These are phyloP conservation scores for Drepana arcuata DNA, from an alignment of 1,140 invertebrate genomes.

Conservation along the genomic window DNA sequence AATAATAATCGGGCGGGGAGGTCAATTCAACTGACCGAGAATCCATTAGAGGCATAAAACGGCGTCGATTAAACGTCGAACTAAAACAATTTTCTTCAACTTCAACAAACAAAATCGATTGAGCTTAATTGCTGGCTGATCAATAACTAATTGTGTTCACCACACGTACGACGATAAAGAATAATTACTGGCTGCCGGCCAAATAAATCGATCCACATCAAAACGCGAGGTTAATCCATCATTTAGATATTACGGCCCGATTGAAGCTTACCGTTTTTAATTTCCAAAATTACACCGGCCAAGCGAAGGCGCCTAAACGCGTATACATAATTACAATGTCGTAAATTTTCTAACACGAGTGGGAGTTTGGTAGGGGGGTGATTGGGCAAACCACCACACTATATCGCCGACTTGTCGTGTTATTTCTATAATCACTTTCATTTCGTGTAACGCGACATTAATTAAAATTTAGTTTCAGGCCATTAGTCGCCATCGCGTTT, in stretches of 20 bases:
- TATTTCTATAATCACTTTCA: constrained; percentile 67
- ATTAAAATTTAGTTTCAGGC: constrained; percentile 72
- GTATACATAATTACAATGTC: constrained; percentile 59
- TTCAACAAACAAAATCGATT: constrained; percentile 69
- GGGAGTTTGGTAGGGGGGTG: constrained; percentile 18
- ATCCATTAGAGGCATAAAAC: constrained; percentile 60
- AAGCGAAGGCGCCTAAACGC: constrained; percentile 45
- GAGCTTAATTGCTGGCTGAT: constrained; percentile 66
- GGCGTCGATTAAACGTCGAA: constrained; percentile 54
- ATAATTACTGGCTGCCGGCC: constrained; percentile 69
- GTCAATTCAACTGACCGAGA: constrained; percentile 38
- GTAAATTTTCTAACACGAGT: constrained; percentile 54
- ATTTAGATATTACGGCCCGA: constrained; percentile 67
- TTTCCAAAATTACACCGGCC: constrained; percentile 61
- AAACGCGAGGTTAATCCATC: constrained; percentile 68
- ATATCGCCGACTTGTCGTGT: constrained; percentile 46
- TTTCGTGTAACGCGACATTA: constrained; percentile 68
- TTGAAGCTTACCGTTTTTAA: constrained; percentile 67
- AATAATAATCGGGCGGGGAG: constrained; percentile 28
- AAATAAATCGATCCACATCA: constrained; percentile 70
- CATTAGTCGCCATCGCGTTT: constrained; percentile 68
- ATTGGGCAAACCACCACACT: constrained; percentile 12
- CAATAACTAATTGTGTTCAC: constrained; percentile 70
- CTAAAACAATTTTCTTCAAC: constrained; percentile 69
- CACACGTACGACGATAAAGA: constrained; percentile 63